These are phyloP conservation scores for Ichneumoninae sp. DNA, from an alignment of 2,888 invertebrate genomes.

Conservation along the genomic window DNA sequence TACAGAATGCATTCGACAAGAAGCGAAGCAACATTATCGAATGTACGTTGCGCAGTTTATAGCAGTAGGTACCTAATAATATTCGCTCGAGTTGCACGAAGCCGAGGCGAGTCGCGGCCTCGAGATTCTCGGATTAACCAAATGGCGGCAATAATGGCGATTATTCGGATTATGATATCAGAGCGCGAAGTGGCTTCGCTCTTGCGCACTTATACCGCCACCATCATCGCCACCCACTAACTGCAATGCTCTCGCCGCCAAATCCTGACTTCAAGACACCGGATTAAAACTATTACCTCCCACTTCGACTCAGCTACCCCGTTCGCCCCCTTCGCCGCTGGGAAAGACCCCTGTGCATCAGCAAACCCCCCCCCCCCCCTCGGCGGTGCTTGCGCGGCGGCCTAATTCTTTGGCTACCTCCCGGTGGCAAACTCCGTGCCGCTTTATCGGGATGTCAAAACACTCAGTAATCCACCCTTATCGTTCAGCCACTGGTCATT, in stretches of 20 bases:
- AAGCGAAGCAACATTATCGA: constrained; percentile 25
- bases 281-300: constrained; percentile 84
- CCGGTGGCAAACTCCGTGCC: background rate
- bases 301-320: constrained; percentile 1
- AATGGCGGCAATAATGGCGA: constrained; percentile 84
- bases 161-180: constrained; percentile 85
- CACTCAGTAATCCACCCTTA: no score
- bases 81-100: constrained; percentile 55
- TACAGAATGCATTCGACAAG: background rate
- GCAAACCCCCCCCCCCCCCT: constrained; percentile 54
- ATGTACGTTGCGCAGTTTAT: constrained; percentile 24
- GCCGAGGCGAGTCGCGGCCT: constrained; percentile 65
- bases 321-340: background rate
- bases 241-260: constrained; percentile 79
- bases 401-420: background rate
- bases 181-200: constrained; percentile 83
- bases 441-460: background rate
- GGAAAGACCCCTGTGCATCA: constrained; percentile 68
- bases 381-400: background rate
- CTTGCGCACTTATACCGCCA: constrained; percentile 51
- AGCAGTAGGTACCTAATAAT: constrained; percentile 38
- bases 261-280: constrained; percentile 84
- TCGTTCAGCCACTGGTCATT: no score
- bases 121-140: constrained; percentile 81
- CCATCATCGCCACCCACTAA: constrained; percentile 75